Percentiles rank a stretch among this genome's conserved stretches.
phyloP scores from a whole-genome alignment of 2,113 vertebrate genomes.

The Verasper variegatus region DNA sequence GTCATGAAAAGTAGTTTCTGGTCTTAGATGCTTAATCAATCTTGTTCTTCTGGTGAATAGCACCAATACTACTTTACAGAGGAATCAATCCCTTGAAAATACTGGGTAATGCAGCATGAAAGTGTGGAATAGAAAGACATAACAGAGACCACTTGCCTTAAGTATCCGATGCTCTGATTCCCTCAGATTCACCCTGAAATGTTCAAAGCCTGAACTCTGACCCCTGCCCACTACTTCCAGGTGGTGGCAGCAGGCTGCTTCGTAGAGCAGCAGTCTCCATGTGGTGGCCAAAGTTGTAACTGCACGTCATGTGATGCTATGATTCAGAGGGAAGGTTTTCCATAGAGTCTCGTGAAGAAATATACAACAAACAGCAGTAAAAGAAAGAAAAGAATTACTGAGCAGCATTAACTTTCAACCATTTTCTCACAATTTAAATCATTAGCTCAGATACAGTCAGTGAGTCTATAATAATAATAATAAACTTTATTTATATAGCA shows the following conservation, averaged over 20 bases:
- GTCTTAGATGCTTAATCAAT: slow-evolving; percentile 19
- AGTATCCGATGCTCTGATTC: neutral
- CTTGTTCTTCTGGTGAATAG: slow-evolving; percentile 14
- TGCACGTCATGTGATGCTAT: neutral
- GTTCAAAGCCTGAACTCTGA: neutral
- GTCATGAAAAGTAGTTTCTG: slow-evolving; percentile 3
- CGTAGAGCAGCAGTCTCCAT: neutral
- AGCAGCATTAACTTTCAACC: no score
- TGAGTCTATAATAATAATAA: no score
- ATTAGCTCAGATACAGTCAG: no score
- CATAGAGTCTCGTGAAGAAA: neutral
- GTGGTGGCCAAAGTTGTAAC: slow-evolving; percentile 3
- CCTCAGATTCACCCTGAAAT: neutral
- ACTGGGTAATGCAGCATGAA: neutral
- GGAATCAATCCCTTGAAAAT: neutral
- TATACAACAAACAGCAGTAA: neutral
- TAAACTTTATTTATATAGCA: no score
- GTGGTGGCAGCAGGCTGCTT: neutral
- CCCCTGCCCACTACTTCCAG: neutral
- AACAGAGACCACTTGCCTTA: no score
- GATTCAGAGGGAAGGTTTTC: neutral
- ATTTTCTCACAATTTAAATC: no score
- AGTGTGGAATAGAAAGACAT: neutral
- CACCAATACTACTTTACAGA: slow-evolving; percentile 4
- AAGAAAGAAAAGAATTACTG: neutral